Percentiles rank a stretch among this genome's conserved stretches.
These are phyloP conservation scores for Sciaenops ocellatus DNA, from an alignment of 2,797 vertebrate species.

Conservation along the genomic window DNA sequence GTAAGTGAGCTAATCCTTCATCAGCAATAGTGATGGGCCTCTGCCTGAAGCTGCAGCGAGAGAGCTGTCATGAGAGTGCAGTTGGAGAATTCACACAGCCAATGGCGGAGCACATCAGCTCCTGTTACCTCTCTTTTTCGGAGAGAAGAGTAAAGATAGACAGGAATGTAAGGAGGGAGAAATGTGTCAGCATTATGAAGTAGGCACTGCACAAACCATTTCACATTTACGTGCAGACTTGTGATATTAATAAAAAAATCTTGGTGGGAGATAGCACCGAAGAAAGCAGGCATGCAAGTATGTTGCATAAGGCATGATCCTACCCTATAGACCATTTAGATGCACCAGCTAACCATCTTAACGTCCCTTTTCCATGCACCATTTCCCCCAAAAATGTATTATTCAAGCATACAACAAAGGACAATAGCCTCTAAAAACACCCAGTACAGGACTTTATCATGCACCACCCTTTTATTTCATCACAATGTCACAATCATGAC, in stretches of 20 bases:
- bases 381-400: background rate
- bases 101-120: conserved; percentile 13
- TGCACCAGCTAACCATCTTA: background rate
- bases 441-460: background rate
- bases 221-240: background rate
- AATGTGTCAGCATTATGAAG: conserved; percentile 10
- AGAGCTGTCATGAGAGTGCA: conserved; percentile 34
- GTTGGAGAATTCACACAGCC: conserved; percentile 21
- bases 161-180: conserved; percentile 24
- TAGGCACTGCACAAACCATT: background rate
- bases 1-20: conserved; percentile 61
- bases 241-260: conserved; percentile 3
- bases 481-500: background rate
- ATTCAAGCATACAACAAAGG: background rate
- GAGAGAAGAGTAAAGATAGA: conserved; percentile 40
- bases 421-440: background rate
- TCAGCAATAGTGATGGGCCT: conserved; percentile 40
- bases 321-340: background rate
- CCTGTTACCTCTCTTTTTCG: conserved; percentile 26
- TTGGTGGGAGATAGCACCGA: background rate
- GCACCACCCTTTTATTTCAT: conserved; percentile 17
- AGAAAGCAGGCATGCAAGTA: background rate
- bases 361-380: background rate
- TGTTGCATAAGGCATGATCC: background rate
- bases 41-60: conserved; percentile 19